Base-by-base conservation (phyloP, 1,140 invertebrate species). In the Drosophila nasuta region DNA sequence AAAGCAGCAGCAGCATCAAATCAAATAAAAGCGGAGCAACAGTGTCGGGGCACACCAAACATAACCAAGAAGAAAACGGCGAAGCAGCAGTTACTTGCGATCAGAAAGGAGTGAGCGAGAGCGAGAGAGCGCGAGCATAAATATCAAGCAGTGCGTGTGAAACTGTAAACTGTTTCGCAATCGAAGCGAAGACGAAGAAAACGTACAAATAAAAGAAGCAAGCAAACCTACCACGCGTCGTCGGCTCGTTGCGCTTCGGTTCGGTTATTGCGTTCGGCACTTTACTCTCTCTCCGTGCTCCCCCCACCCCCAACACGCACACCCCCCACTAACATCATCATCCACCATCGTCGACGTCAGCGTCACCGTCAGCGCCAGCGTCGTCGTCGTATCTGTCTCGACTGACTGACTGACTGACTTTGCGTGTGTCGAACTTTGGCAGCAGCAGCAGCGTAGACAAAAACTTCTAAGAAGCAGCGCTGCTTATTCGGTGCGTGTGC, bases 151-250 rank as follows among this genome's bases (percentile, higher is more conserved):
- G 68, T 73, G 63, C 69, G 28, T 62, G 41, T 77, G 20, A 66
- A 66, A 63, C 74, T 71, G 54, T 75, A 62, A 60, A 75, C 10
- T 51, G 67, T 71, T 76, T 76, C 68, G 74, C 68, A 76, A 76
- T 70, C 59, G 67, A 60, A 43, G 49, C 67, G 45, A 45, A 67
- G 41, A 51, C 43, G 54, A 46, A 48, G 57, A 10, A 25, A 48
- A 58, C 30, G 6, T 35, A 33, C 25, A 63, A 46, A 6, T 57
- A 70, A 45, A 51, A 58, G 56, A 54, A 41, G 10, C 4, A 52
- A 56, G 58, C 56, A 65, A 72, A 54, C 60, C 68, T 54, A 65
- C 48, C 74, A 60, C 67, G 68, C 74, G 56, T 66, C 74, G 56
- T 66, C 75, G 17, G 11, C 30, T 38, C 33, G 59, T 56, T 64